phyloP scores from a whole-genome alignment of 2,888 invertebrate genomes.

The Chaitophorus viminalis region DNA sequence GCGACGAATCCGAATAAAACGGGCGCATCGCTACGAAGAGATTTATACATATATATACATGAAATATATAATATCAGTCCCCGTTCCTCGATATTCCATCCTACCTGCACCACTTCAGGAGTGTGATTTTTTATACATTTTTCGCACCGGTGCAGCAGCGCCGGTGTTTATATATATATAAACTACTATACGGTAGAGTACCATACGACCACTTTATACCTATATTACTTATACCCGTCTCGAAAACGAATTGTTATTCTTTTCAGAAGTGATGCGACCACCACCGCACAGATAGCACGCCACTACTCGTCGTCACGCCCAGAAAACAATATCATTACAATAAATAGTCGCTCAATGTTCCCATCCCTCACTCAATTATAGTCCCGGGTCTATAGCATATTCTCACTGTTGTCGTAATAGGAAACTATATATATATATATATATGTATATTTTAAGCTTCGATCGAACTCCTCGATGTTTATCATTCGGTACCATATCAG shows the following conservation, averaged over 20 bases:
- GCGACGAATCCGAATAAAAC: not conserved
- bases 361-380: not conserved
- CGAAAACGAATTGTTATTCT: conserved; percentile 12
- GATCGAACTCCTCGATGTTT: no score
- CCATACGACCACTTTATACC: not conserved
- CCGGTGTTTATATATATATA: no score
- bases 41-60: not conserved
- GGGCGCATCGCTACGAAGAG: not conserved
- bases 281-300: not conserved
- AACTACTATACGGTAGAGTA: no score
- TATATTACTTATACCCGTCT: not conserved
- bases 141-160: not conserved
- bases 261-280: not conserved
- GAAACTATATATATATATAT: no score
- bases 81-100: not conserved
- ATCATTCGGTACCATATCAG: no score
- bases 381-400: not conserved
- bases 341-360: not conserved
- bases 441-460: no score
- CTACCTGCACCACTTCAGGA: not conserved
- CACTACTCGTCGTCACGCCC: not conserved
- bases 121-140: not conserved
- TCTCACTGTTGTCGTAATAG: no score
- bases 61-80: not conserved
- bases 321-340: not conserved